Conservation (phyloP, 2,113 vertebrate species). For the Marmota monax region DNA sequence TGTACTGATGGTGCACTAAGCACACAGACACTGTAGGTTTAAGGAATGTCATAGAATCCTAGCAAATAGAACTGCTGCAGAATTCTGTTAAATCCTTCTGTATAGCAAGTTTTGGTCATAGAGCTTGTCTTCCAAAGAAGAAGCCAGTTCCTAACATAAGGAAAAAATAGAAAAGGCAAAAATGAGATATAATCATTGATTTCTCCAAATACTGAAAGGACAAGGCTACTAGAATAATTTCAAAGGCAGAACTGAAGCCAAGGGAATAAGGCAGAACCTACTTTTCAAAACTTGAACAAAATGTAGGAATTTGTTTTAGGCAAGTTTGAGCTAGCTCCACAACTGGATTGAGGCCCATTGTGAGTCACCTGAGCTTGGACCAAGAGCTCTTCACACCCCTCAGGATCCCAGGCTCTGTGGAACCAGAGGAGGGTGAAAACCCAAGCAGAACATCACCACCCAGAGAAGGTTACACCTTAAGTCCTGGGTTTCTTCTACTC, state of each 20-base stretch:
- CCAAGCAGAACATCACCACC: background rate
- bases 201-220: background rate
- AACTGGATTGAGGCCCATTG: background rate
- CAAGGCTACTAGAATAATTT: background rate
- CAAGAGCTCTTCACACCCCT: background rate
- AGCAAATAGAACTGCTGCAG: background rate
- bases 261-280: constrained; percentile 5
- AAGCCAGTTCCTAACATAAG: background rate
- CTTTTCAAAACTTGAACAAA: constrained; percentile 28
- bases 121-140: background rate
- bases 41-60: background rate
- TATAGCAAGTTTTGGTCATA: background rate
- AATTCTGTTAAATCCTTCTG: background rate
- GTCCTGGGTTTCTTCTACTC: background rate
- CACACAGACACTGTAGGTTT: background rate
- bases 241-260: background rate
- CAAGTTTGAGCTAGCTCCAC: background rate
- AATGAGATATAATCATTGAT: background rate
- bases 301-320: background rate
- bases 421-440: background rate
- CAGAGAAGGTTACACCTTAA: background rate
- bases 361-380: background rate
- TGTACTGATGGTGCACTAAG: background rate
- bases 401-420: rapidly evolving
- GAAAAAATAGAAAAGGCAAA: background rate